Evolutionary conservation across 2,797 vertebrate species (phyloP).

Genomic region (Neoniphon sammara): DNA sequence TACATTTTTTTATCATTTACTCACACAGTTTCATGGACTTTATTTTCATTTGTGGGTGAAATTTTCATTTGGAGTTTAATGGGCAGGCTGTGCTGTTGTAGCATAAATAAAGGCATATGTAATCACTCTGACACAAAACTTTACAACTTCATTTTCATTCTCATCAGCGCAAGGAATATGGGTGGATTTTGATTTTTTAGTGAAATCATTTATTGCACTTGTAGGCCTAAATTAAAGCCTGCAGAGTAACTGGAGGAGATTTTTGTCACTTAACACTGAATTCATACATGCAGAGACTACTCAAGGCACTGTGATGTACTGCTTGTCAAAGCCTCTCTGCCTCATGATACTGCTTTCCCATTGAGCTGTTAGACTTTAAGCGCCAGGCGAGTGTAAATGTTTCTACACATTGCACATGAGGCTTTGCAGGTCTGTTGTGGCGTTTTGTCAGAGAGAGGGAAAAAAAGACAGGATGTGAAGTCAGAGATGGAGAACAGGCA

Average conservation of each 20-base stretch:
- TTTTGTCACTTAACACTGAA: neutral
- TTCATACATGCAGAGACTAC: neutral
- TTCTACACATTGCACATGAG: neutral
- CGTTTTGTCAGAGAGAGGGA: conserved; percentile 1
- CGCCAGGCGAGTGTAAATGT: neutral
- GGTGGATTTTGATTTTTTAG: too few species aligned
- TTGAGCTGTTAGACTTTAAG: neutral
- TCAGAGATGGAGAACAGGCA: conserved; percentile 3
- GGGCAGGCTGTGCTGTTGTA: neutral
- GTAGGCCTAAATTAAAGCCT: neutral
- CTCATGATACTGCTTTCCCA: neutral
- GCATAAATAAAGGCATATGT: neutral
- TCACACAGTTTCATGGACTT: neutral
- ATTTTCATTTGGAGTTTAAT: neutral
- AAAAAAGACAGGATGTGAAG: neutral
- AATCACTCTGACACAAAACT: neutral
- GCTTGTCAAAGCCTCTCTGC: neutral
- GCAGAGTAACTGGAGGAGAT: neutral
- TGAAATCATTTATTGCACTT: neutral
- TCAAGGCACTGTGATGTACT: neutral
- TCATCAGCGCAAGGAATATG: neutral
- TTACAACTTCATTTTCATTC: too few species aligned
- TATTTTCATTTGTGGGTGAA: neutral
- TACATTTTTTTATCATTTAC: neutral
- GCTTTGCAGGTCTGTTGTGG: conserved; percentile 20